Evolutionary conservation across 1,140 invertebrate species (phyloP), one percentile per base, ranked within the genome.

Genomic region (Camponotus floridanus): DNA sequence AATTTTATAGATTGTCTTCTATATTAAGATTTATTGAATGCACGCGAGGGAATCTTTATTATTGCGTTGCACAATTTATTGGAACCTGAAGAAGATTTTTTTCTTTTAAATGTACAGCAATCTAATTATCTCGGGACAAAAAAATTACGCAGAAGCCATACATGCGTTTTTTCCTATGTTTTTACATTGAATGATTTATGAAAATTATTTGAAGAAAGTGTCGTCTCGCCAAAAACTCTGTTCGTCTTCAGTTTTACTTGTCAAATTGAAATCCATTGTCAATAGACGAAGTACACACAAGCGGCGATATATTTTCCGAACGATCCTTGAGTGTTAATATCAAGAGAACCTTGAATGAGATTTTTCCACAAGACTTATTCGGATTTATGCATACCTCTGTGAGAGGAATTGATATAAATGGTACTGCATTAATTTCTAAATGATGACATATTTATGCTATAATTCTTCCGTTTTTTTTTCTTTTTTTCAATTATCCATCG

Each of bases 181-280:
- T 68, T 39, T 51, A 39, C 33, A 18, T 26, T 26, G 26, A 26
- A 26, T 26, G 26, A 26, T 26, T 26, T 26, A 26, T 80, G 9
- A 13, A 68, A 80, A 68, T 70, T 33, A 13, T 79, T 76, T 26
- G 48, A 26, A 21, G 4, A 31, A 64, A 18, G 13, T 3, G 15
- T 33, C 6, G 13, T 59, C 33, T 61, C 7, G 26, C 26, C 55
- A 61, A 83, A 74, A 31, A 31, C 26, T n/a, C n/a, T 61, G 45
- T 13, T 61, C 15, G 39, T 48, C 36, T 18, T 45, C 51, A 61
- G 68, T 62, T 83, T 74, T 74, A 83, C 55, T 18, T 71, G 21
- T 21, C 11, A 61, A 45, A 9, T n/a, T 0, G 8, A 51, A 7
- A 65, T 13, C 26, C 4, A 31, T 76, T 42, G 57, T n/a, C 21